phyloP scores from a whole-genome alignment of 92 coral and sea anemone species.

The Parazoanthus darwini region DNA sequence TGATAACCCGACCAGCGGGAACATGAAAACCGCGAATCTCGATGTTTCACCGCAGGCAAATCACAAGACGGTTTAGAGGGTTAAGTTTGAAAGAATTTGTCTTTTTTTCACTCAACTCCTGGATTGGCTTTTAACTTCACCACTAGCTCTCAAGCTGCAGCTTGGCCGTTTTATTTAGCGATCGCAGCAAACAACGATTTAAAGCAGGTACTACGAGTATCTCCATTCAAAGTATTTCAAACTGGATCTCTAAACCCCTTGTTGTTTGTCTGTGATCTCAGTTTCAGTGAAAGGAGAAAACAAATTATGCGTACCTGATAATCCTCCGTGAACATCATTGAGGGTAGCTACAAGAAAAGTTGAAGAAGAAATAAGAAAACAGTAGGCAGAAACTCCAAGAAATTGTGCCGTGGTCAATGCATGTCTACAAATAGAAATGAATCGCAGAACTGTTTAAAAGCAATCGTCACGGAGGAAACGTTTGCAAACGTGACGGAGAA shows the following conservation, averaged over 20 bases:
- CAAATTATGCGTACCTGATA: slow-evolving; percentile 73
- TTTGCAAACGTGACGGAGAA: background rate
- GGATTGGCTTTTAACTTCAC: too few species aligned
- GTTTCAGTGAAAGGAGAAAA: background rate
- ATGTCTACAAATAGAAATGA: background rate
- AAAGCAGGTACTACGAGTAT: too few species aligned
- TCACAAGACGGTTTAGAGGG: too few species aligned
- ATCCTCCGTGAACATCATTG: slow-evolving; percentile 96
- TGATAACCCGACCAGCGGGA: background rate
- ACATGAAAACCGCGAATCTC: background rate
- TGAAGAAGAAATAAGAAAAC: background rate
- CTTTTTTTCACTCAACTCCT: too few species aligned
- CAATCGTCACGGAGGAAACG: background rate
- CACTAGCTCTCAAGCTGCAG: too few species aligned
- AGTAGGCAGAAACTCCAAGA: background rate
- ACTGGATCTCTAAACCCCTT: background rate
- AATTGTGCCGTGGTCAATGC: background rate
- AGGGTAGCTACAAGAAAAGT: slow-evolving; percentile 70
- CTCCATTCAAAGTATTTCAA: too few species aligned
- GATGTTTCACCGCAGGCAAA: too few species aligned
- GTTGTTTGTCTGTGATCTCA: background rate
- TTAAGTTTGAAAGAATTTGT: too few species aligned
- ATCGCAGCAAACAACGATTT: too few species aligned
- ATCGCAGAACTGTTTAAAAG: background rate
- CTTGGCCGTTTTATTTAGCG: too few species aligned